Base-by-base conservation (phyloP, 2,113 vertebrate species). In the western clawed frog (Xenopus tropicalis) region DNA sequence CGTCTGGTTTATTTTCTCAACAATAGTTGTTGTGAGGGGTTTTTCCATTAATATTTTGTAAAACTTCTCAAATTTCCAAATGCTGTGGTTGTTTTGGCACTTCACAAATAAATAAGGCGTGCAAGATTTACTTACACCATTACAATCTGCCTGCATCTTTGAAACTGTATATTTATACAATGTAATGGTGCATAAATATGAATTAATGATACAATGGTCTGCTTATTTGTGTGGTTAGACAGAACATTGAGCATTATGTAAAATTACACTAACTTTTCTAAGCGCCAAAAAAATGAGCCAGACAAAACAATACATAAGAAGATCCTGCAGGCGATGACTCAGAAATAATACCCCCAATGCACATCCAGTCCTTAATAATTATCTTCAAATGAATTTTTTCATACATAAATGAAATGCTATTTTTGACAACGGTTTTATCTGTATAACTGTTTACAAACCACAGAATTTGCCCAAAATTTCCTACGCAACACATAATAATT, bases 51-150 rank as follows among this genome's bases (percentile, higher is more conserved):
- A 59, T 70, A 44, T 46, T 70, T 22, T 44, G 48, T 44, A 20
- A 61, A 44, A 1, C 16, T 11, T 44, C 42, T 61, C 20, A 6
- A 20, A 46, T 61, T 25, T 20, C 57, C 24, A 4, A 24, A 70
- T 19, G 21, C 14, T 44, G 14, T 0, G 22, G 22, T 48, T 48
- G 69, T 61, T 70, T 70, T 48, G 57, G 69, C 57, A 48, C 42
- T 70, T 23, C 22, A 43, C 22, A 70, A 70, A 70, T 70, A 70
- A 70, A 70, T 70, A 25, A n/a, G 17, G 17, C 14, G 1, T 11
- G 16, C 29, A 70, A 70, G 69, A 70, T 70, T 70, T 70, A 70
- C 69, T 70, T n/a, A 61, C 69, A 46, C 69, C 46, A 70, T 70
- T 70, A 61, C 23, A 57, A 69, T 58, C 23, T 16, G 52, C 42